Evolutionary conservation across 1,140 invertebrate species (phyloP), one percentile per base, ranked within the genome.

Genomic region (Musca vetustissima): DNA sequence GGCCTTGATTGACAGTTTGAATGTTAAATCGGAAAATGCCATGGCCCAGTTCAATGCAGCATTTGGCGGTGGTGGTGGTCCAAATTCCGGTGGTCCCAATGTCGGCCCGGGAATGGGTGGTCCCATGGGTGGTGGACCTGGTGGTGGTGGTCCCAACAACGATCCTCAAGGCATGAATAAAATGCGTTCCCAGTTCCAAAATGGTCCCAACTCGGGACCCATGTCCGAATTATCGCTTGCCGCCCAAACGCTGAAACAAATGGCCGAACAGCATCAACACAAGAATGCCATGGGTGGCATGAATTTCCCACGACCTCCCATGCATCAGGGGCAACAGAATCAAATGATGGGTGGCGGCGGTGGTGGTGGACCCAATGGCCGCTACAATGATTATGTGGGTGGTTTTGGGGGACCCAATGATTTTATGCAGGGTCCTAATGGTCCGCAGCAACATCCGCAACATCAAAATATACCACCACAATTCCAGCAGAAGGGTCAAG

Each of bases 231-330:
- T 92, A 78, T 94, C 92, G 66, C 92, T 94, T 8, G 95, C 95
- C 1, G 95, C 95, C 3, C 93, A 96, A 84, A 97, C 94, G 0
- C 85, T 97, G 13, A 97, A 97, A 81, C 94, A 97, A 75, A 96
- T 97, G 94, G 95, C 95, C 4, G 94, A 97, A 77, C 95, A 97
- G 78, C 95, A 97, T 80, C 94, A 97, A 83, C 93, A 95, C 83
- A 95, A 93, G 80, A 89, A 87, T 69, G 88, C 88, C 71, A 85
- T 88, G 76, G 85, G 86, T 15, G 85, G 86, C 36, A 84, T 87
- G 76, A 77, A 74, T 7, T 83, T 80, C 25, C 78, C 79, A 0
- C 75, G 81, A 4, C 80, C 81, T 2, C 80, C 77, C 4, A 76
- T 78, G 76, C 79, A 79, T 19, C 75, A 73, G 49, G 72, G 76